Conservation (phyloP, 2,888 invertebrate genomes). For the Axea sp. region DNA sequence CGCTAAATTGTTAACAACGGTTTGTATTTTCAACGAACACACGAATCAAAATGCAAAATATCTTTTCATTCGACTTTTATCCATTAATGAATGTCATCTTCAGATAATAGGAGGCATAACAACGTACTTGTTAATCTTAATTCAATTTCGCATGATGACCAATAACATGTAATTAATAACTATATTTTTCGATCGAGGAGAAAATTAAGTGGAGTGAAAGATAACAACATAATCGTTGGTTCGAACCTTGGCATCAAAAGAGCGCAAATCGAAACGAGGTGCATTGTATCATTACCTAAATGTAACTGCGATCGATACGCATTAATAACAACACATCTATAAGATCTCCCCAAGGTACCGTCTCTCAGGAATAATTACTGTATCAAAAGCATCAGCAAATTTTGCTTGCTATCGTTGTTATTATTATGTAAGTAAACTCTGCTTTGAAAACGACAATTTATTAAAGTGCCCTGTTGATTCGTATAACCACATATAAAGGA, state of each 20-base stretch:
- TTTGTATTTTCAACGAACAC: constrained; percentile 59
- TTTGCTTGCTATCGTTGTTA: background rate
- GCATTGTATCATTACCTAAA: constrained; percentile 22
- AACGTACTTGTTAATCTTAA: constrained; percentile 70
- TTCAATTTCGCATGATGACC: constrained; percentile 67
- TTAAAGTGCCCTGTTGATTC: too few species aligned
- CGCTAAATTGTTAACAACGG: constrained; percentile 66
- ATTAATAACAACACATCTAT: constrained; percentile 15
- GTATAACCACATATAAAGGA: too few species aligned
- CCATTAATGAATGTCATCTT: constrained; percentile 29
- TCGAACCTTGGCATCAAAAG: constrained; percentile 19
- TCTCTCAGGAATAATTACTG: constrained; percentile 28
- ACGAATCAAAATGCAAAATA: too few species aligned
- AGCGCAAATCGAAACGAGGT: constrained; percentile 11
- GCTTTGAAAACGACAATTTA: background rate
- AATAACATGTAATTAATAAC: constrained; percentile 1
- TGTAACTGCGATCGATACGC: constrained; percentile 30
- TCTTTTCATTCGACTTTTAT: too few species aligned
- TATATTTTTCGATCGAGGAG: background rate
- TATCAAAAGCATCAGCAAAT: constrained; percentile 18
- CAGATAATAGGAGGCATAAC: constrained; percentile 70
- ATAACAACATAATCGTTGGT: too few species aligned
- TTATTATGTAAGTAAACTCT: constrained; percentile 10
- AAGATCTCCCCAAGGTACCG: constrained; percentile 10
- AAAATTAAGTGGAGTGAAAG: too few species aligned